Base-by-base conservation (phyloP, 2,888 invertebrate genomes). In the Agrenia bidenticulata region DNA sequence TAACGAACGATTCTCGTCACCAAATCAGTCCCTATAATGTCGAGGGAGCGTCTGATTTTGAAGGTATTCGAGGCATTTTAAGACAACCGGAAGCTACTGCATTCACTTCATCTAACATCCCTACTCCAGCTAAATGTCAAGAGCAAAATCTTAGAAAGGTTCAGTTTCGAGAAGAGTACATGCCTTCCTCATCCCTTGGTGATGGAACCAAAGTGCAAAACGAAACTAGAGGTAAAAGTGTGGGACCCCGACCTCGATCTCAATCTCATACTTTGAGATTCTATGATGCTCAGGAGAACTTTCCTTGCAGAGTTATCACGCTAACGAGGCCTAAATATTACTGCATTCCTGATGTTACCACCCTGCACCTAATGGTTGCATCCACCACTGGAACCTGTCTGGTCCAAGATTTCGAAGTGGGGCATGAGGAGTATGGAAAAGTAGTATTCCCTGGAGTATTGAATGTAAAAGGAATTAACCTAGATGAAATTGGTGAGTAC, bases 381-480 rank as follows among this genome's bases (percentile, higher is more conserved):
- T 15, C 32, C 0, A 0, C 24, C 1, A 61, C 19, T 77, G 90
- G 90, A 0, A 83, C 86, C 1, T 94, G 94, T 78, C 81, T 89
- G 11, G 89, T 96, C 1, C 89, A 91, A 7, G 88, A 92, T 76
- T 89, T 96, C 70, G 92, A 93, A 0, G 84, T 96, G 61, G 95
- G 95, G 0, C 86, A 95, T 15, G 85, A 87, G 74, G 91, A 91
- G 72, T 95, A 93, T 79, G 96, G 96, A 2, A 93, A 91, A 78
- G 89, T 96, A 0, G 89, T 85, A 80, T 96, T 90, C 78, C 87
- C 89, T 57, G 91, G 91, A 58, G 85, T 87, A 59, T 86, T 94
- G 55, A 89, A 96, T 78, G 88, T 96, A 2, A 85, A 89, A 1
- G 89, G 89, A 2, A 79, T 96, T 54, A 90, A 96, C 79, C 79